Percentiles rank a stretch among this genome's conserved stretches.
phyloP scores from a whole-genome alignment of 2,888 invertebrate species.

The Ophion costatus region DNA sequence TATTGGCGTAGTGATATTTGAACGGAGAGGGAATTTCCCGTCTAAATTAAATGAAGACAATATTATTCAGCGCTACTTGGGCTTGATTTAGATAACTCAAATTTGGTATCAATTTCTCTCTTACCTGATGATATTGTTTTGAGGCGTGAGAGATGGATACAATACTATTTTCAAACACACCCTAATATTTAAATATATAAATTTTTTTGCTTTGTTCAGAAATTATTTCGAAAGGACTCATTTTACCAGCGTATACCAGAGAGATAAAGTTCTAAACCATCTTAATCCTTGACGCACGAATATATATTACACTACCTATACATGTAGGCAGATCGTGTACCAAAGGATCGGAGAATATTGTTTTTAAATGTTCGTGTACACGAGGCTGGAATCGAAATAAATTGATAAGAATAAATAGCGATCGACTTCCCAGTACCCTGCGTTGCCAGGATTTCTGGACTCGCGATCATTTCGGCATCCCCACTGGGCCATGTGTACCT shows the following conservation, averaged over 20 bases:
- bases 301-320: not conserved
- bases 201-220: not conserved
- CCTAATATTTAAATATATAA: not conserved
- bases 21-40: too few species aligned
- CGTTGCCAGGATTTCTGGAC: not conserved
- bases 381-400: constrained; percentile 39
- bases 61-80: too few species aligned
- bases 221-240: not conserved
- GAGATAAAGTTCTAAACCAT: constrained; percentile 6
- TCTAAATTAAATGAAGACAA: too few species aligned
- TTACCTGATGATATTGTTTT: too few species aligned
- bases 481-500: not conserved
- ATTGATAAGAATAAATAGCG: constrained; percentile 54
- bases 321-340: not conserved
- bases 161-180: too few species aligned
- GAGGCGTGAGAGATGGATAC: too few species aligned
- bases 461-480: not conserved
- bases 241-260: not conserved
- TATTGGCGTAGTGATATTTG: too few species aligned
- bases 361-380: not conserved
- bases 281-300: not conserved
- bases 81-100: not conserved
- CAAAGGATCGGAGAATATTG: not conserved
- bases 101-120: constrained; percentile 11
- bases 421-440: constrained; percentile 47